These are phyloP conservation scores for Drosophila koepferae DNA, from an alignment of 2,888 invertebrate genomes.

Conservation along the genomic window DNA sequence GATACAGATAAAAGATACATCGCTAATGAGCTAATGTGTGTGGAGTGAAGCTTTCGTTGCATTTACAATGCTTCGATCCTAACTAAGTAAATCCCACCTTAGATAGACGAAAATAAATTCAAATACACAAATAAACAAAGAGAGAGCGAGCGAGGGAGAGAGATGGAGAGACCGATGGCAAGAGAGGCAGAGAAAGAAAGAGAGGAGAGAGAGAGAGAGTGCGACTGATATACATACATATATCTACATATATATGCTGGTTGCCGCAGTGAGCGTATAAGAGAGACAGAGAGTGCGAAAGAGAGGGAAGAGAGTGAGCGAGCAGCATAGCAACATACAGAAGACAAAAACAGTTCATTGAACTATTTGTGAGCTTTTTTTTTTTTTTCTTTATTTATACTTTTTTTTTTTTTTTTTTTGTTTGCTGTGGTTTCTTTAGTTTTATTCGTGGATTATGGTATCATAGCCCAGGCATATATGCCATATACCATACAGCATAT, in stretches of 20 bases:
- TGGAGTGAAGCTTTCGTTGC: conserved; percentile 54
- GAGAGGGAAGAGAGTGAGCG: conserved; percentile 21
- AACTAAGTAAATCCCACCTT: conserved; percentile 50
- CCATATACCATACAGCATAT: conserved; percentile 39
- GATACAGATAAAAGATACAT: conserved; percentile 16
- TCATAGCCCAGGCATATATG: conserved; percentile 67
- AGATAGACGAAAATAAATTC: conserved; percentile 61
- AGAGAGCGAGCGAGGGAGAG: conserved; percentile 43
- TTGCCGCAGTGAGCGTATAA: conserved; percentile 17
- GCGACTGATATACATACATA: conserved; percentile 37
- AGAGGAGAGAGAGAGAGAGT: conserved; percentile 23
- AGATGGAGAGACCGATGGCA: conserved; percentile 2
- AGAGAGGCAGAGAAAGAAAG: conserved; percentile 16
- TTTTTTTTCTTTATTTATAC: conserved; percentile 54
- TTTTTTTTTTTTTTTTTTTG: conserved; percentile 31
- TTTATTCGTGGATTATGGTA: conserved; percentile 82
- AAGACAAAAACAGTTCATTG: conserved; percentile 79
- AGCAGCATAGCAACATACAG: conserved; percentile 74
- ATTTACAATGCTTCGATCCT: conserved; percentile 37
- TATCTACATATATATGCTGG: conserved; percentile 19
- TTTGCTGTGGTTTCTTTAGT: conserved; percentile 77
- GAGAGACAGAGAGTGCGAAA: conserved; percentile 29
- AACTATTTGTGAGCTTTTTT: conserved; percentile 82
- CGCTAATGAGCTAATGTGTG: conserved; percentile 13
- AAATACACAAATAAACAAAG: conserved; percentile 70